phyloP scores from a whole-genome alignment of 2,888 invertebrate species.

The Glomeris marginata region DNA sequence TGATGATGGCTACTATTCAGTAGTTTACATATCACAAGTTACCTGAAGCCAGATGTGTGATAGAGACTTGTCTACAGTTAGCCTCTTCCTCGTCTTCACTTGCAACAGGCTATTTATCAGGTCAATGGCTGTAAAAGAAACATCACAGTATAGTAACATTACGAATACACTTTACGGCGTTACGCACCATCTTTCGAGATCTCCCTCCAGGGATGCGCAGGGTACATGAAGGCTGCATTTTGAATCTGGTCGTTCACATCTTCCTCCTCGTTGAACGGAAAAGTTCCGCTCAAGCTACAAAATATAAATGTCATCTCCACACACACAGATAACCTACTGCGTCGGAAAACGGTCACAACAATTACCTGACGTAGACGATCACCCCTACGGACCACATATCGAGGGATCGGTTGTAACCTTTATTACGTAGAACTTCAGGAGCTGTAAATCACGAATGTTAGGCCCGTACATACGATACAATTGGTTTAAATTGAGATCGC shows the following conservation, averaged over 20 bases:
- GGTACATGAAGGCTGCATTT: constrained; percentile 99
- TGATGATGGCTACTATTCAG: too few relatives aligned
- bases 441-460: too few relatives aligned
- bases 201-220: constrained; percentile 92
- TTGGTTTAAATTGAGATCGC: neutral
- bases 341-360: neutral
- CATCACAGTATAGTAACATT: constrained; percentile 19
- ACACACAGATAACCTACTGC: neutral
- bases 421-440: constrained; percentile 93
- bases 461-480: too few relatives aligned
- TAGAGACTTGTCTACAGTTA: constrained; percentile 89
- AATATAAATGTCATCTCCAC: neutral
- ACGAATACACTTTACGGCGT: neutral
- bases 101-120: constrained; percentile 51
- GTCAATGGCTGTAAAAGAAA: constrained; percentile 67
- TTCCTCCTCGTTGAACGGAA: constrained; percentile 99
- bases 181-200: constrained; percentile 71
- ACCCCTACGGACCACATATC: constrained; percentile 99
- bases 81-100: constrained; percentile 79
- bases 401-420: constrained; percentile 94
- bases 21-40: too few relatives aligned
- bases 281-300: constrained; percentile 83
- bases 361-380: constrained; percentile 73
- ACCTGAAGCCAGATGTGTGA: constrained; percentile 93
- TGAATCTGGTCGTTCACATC: constrained; percentile 99